Percentiles rank a stretch among this genome's conserved stretches.
Evolutionary conservation across 2,797 vertebrate species (phyloP).

Genomic region (Luscinia megarhynchos): DNA sequence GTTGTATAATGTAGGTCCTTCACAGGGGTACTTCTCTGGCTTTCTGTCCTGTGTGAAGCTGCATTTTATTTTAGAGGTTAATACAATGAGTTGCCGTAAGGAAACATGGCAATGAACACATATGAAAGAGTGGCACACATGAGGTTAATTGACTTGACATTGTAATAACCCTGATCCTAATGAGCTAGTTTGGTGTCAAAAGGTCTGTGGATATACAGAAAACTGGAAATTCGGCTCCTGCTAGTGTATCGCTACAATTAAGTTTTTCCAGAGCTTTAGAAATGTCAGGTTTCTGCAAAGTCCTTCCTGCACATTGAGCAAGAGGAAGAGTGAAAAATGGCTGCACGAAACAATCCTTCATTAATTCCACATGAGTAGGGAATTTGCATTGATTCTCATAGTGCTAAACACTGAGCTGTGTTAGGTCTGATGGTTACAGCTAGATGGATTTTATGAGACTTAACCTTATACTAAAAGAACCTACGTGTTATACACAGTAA

Average conservation of each 20-base stretch:
- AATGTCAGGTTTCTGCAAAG: constrained; percentile 61
- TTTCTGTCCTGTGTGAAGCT: constrained; percentile 78
- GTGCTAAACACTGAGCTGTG: constrained; percentile 61
- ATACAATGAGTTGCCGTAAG: constrained; percentile 71
- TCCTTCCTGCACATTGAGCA: constrained; percentile 54
- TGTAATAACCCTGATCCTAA: constrained; percentile 61
- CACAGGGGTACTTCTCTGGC: constrained; percentile 75
- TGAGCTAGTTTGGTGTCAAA: constrained; percentile 59
- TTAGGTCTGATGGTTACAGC: constrained; percentile 49
- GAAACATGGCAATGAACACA: constrained; percentile 58
- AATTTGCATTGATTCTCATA: constrained; percentile 74
- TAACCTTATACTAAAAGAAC: constrained; percentile 71
- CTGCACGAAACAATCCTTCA: constrained; percentile 62
- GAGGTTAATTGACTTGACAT: constrained; percentile 54
- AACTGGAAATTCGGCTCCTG: constrained; percentile 45
- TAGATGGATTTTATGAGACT: constrained; percentile 70
- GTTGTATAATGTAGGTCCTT: constrained; percentile 74
- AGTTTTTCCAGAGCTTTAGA: constrained; percentile 64
- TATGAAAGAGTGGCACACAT: constrained; percentile 58
- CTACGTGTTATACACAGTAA: constrained; percentile 61
- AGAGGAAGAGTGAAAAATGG: constrained; percentile 56
- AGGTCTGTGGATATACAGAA: constrained; percentile 44
- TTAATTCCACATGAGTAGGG: constrained; percentile 57
- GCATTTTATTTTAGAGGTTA: constrained; percentile 45
- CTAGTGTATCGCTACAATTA: constrained; percentile 16